Base-by-base conservation (phyloP, 2,113 vertebrate species). In the Thalassarche chlororhynchos region DNA sequence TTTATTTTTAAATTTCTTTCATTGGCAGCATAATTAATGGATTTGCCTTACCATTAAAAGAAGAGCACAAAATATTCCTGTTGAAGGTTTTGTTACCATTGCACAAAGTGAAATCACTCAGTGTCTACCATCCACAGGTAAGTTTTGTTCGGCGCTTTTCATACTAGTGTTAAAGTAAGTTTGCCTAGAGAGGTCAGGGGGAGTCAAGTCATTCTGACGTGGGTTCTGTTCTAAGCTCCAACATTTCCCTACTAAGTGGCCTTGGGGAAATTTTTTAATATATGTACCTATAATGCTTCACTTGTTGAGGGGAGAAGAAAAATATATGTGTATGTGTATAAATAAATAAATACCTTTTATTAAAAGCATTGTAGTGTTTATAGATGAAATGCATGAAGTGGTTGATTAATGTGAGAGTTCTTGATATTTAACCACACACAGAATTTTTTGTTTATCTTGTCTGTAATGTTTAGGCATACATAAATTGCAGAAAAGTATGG, bases 91-190 rank as follows among this genome's bases (percentile, higher is more conserved):
- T 99, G 95, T 97, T 99, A 97, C 99, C 99, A 81, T 98, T 99
- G 98, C 99, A 99, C 98, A 99, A 99, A 99, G 99, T 99, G 98
- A 99, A 99, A 97, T 99, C 99, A 74, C 99, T 99, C 96, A 99
- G 99, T 94, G 99, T 99, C 88, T 99, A 99, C 97, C 99, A 99
- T 94, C 99, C 99, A 80, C 99, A 99, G 99, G 99, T 99, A 98
- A 84, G 75, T 87, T 87, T 55, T 91, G 8, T 55, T 36, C 1
- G 0, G 9, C 1, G 1, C 26, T 86, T 71, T 81, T 52, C 17
- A 8, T 34, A 12, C 18, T 66, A 6, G 18, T 38, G 10, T 60
- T 87, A 14, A 81, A 52, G 23, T 47, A 55, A 70, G 14, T 6
- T 65, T 58, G 24, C 19, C 19, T 40, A 17, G 74, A 86, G 62